Percentiles rank a stretch among this genome's conserved stretches.
phyloP scores from a whole-genome alignment of 2,797 vertebrate species.

The Lerista edwardsae region DNA sequence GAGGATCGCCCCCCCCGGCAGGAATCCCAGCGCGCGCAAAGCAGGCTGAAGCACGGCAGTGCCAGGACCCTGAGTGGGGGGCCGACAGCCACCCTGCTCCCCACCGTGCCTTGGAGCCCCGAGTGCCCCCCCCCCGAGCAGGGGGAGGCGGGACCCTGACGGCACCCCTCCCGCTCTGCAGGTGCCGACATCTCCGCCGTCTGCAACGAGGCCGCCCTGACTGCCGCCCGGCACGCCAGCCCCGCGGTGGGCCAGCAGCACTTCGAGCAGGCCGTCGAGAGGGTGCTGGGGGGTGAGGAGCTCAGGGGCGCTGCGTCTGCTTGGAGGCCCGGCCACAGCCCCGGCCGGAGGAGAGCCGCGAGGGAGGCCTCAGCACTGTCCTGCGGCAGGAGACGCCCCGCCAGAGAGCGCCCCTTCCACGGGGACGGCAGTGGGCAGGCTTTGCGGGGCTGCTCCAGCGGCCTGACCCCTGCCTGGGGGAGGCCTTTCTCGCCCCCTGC shows the following conservation, averaged over 20 bases:
- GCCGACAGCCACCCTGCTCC: too few species aligned
- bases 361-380: background rate
- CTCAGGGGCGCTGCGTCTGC: background rate
- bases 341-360: background rate
- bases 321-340: background rate
- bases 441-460: background rate
- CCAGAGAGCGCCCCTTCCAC: too few species aligned
- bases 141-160: background rate
- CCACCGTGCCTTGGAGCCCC: background rate
- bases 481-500: background rate
- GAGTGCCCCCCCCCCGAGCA: fast-evolving
- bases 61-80: too few species aligned
- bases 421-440: too few species aligned
- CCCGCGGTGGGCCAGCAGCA: slow-evolving; percentile 71
- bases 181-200: slow-evolving; percentile 78
- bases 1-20: background rate
- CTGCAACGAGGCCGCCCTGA: slow-evolving; percentile 83
- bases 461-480: too few species aligned
- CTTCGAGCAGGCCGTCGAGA: slow-evolving; percentile 84
- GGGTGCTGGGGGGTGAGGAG: slow-evolving; percentile 81
- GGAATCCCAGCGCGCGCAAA: background rate
- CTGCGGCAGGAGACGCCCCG: background rate
- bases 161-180: slow-evolving; percentile 7
- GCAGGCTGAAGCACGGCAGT: too few species aligned
- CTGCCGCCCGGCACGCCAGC: slow-evolving; percentile 76